These are phyloP conservation scores for Hemiprocne comata DNA, from an alignment of 2,113 vertebrate species.

Conservation along the genomic window DNA sequence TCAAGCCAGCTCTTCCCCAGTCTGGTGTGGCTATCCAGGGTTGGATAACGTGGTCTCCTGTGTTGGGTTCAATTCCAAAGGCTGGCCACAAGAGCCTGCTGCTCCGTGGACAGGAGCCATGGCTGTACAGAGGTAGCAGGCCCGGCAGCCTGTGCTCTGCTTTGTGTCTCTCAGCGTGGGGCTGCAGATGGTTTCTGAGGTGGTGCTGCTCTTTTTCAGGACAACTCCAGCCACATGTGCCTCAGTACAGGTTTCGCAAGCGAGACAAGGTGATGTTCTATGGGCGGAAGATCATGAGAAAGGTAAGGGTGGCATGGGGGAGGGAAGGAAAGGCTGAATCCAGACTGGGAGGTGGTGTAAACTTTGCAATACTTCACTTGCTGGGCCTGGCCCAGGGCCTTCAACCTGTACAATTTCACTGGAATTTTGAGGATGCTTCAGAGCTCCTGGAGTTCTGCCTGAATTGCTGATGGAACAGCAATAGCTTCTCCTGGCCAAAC, in stretches of 20 bases:
- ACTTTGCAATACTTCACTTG: neutral
- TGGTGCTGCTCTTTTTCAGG: constrained; percentile 65
- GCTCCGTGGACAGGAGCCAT: neutral
- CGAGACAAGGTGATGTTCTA: constrained; percentile 96
- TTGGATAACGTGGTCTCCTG: neutral
- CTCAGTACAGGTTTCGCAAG: constrained; percentile 91
- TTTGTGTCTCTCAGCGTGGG: neutral
- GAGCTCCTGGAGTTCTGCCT: neutral
- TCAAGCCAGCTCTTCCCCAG: neutral
- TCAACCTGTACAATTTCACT: neutral
- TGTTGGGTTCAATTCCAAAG: neutral
- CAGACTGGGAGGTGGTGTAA: neutral
- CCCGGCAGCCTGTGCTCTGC: fast-evolving
- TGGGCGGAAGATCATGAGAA: constrained; percentile 93
- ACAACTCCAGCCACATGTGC: constrained; percentile 74
- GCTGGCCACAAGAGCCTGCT: neutral
- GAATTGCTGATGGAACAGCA: neutral
- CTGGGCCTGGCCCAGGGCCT: neutral
- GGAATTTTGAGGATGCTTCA: neutral
- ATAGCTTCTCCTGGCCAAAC: neutral
- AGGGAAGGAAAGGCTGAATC: neutral
- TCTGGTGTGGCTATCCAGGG: neutral
- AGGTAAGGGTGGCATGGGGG: constrained; percentile 67
- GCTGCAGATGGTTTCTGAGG: neutral
- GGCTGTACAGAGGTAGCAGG: neutral